Evolutionary conservation across 2,888 invertebrate species (phyloP).

Genomic region (Parelbella ahira): DNA sequence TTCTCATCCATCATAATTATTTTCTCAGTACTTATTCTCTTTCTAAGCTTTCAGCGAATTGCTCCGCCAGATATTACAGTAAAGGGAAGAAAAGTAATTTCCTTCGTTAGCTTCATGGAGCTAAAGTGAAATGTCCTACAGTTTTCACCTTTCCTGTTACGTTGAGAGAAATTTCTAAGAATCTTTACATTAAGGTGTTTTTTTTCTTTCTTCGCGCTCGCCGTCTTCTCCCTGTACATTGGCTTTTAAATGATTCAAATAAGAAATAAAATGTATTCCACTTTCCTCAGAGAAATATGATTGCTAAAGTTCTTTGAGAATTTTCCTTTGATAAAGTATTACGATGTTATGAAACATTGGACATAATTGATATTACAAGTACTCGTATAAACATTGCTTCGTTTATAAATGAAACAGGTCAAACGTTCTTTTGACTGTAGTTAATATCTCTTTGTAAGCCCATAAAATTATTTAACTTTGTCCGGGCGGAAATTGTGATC

Average conservation of each 20-base stretch:
- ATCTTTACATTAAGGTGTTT: conserved; percentile 4
- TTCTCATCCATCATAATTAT: too few species aligned
- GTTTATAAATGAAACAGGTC: too few species aligned
- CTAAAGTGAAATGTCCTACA: background rate
- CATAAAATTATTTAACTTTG: too few species aligned
- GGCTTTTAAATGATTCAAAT: conserved; percentile 8
- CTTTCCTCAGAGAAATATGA: conserved; percentile 9
- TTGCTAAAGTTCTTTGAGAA: conserved; percentile 25
- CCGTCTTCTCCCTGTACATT: conserved; percentile 11
- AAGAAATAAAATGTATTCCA: conserved; percentile 10
- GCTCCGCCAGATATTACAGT: too few species aligned
- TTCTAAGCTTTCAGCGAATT: too few species aligned
- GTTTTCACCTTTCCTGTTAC: background rate
- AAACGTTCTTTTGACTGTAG: too few species aligned
- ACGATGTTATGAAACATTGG: conserved; percentile 3
- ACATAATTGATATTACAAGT: conserved; percentile 1
- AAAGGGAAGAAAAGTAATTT: too few species aligned
- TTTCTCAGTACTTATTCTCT: too few species aligned
- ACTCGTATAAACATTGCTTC: background rate
- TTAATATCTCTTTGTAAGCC: too few species aligned
- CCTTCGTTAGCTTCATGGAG: too few species aligned
- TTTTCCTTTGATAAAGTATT: conserved; percentile 17
- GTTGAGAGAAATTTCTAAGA: background rate
- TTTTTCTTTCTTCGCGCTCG: conserved; percentile 11
- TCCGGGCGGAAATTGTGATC: too few species aligned